These are phyloP conservation scores for Leptinotarsa lineolata DNA, from an alignment of 1,140 invertebrate species.

Conservation along the genomic window DNA sequence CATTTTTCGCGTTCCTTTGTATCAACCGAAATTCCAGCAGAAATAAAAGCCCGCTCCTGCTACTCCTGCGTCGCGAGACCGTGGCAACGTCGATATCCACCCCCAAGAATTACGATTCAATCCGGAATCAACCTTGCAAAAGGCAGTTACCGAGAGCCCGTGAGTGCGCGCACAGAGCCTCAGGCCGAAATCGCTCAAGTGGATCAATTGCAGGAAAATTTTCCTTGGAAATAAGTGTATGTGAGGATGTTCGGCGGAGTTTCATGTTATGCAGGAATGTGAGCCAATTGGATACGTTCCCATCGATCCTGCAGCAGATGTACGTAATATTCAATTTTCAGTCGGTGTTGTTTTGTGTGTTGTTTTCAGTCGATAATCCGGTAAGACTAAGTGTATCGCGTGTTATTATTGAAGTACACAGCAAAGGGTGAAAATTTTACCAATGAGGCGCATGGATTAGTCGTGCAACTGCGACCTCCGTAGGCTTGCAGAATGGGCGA, in stretches of 20 bases:
- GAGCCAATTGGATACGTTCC: neutral
- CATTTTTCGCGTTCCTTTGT: no score
- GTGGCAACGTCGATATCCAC: conserved; percentile 9
- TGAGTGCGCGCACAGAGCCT: neutral
- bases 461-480: no score
- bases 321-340: conserved; percentile 1
- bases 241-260: neutral
- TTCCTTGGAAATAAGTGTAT: conserved; percentile 5
- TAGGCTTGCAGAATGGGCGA: no score
- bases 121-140: conserved; percentile 7
- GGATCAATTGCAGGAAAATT: conserved; percentile 8
- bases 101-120: conserved; percentile 23
- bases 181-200: neutral
- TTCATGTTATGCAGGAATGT: conserved; percentile 6
- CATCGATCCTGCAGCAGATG: neutral
- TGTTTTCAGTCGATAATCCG: conserved; percentile 1
- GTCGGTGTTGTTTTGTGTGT: neutral
- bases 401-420: neutral
- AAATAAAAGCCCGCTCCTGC: neutral
- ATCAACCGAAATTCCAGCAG: neutral
- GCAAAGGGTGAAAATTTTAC: no score
- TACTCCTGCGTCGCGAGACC: neutral
- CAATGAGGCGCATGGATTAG: no score
- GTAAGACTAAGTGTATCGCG: neutral
- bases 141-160: conserved; percentile 16